Evolutionary conservation across 2,113 vertebrate genomes (phyloP), one percentile per base, ranked within the genome.

Genomic region (Acanthochromis polyacanthus): DNA sequence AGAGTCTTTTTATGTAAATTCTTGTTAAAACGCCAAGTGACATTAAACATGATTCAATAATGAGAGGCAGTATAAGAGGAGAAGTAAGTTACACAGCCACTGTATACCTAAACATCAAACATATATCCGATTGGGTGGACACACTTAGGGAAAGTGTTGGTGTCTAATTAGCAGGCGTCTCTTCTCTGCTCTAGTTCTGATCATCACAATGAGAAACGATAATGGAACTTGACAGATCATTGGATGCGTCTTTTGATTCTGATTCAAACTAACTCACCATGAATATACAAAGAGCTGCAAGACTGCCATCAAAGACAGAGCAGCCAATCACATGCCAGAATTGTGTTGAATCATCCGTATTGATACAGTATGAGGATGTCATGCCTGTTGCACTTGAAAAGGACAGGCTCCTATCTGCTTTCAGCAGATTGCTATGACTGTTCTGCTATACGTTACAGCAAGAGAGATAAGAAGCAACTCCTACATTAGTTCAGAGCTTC

Each of bases 331-430:
- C 65, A 60, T 20, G 70, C 59, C 67, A 71, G 78, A 70, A 32
- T 66, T 66, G 70, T 51, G 83, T 75, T 87, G 85, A 88, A 67
- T 89, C 82, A 86, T 87, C 84, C 82, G 66, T 81, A 81, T 67
- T 89, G 66, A 84, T 81, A 77, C 64, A 65, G 65, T 74, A 16
- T 45, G 61, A 78, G 77, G 71, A 55, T 79, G 80, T 78, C 75
- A 85, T 74, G 83, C 72, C 62, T 85, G 66, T 87, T 91, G 51
- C 74, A 79, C 62, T 76, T 81, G 63, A 88, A 88, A 86, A 89
- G 83, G 63, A 82, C 51, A 63, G 43, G 75, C 75, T 85, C 46
- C 79, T 90, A 92, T 89, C 91, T 85, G 82, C 84, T 71, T 71
- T 73, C 64, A 77, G 16, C 91, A 90, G 68, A 91, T 71, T 79